These are phyloP conservation scores for Polietes domitor DNA, from an alignment of 2,888 invertebrate genomes.

Conservation along the genomic window DNA sequence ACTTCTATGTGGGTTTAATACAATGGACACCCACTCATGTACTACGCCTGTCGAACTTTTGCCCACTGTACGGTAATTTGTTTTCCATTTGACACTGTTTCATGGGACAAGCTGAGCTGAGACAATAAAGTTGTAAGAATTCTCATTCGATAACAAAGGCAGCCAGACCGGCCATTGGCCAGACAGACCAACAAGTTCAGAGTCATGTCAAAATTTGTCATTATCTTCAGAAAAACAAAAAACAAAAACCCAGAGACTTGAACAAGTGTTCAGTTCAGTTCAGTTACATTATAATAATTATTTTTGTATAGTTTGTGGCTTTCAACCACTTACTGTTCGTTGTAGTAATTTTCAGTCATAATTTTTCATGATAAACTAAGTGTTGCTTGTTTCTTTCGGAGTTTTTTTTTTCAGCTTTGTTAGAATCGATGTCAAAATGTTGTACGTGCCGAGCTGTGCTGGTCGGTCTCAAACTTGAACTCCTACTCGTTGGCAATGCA, in stretches of 20 bases:
- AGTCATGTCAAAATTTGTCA: slow-evolving; percentile 62
- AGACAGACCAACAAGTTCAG: slow-evolving; percentile 53
- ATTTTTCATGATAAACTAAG: slow-evolving; percentile 12
- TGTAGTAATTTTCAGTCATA: slow-evolving; percentile 21
- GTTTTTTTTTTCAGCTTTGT: not conserved
- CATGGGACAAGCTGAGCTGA: not conserved
- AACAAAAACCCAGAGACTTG: not conserved
- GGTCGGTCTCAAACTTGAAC: slow-evolving; percentile 31
- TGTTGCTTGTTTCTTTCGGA: not conserved
- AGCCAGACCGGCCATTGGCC: not conserved
- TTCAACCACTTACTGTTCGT: not conserved
- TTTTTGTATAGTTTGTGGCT: not conserved
- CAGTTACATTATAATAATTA: slow-evolving; percentile 5
- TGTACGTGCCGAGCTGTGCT: not conserved
- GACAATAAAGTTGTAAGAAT: not conserved
- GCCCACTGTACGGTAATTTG: not conserved
- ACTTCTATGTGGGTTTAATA: too few relatives aligned
- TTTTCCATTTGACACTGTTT: slow-evolving; percentile 7
- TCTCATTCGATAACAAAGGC: slow-evolving; percentile 4
- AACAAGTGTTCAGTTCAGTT: slow-evolving; percentile 15
- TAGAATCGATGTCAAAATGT: slow-evolving; percentile 15
- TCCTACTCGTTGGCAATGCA: slow-evolving; percentile 15
- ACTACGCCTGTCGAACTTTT: too few relatives aligned
- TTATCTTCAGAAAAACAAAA: slow-evolving; percentile 25
- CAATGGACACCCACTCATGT: too few relatives aligned